A percentile compares a stretch with the other conserved stretches of the same genome.
phyloP scores from a whole-genome alignment of 2,888 invertebrate species.

The Steromphala cineraria region DNA sequence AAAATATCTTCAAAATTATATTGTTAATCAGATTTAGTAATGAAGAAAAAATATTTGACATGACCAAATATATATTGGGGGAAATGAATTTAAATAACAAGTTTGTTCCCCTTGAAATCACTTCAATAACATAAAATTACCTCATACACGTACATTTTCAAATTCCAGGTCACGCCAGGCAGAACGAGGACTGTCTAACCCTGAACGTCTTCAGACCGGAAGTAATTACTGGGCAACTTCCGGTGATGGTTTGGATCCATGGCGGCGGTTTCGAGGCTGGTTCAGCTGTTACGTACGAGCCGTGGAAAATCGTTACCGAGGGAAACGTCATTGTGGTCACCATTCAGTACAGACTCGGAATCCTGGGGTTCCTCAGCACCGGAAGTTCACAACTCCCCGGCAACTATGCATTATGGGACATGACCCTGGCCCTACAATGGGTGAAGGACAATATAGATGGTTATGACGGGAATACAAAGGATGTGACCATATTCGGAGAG shows the following conservation, averaged over 20 bases:
- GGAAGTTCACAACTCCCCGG: slow-evolving; percentile 1
- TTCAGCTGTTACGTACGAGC: neutral
- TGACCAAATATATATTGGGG: too few relatives aligned
- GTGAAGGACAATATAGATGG: slow-evolving; percentile 16
- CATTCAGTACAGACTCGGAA: slow-evolving; percentile 32
- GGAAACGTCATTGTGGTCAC: slow-evolving; percentile 31
- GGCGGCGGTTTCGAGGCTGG: neutral
- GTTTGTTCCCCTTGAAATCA: too few relatives aligned
- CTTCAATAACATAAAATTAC: too few relatives aligned
- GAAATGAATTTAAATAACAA: too few relatives aligned
- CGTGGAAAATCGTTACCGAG: slow-evolving; percentile 30
- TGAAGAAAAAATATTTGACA: too few relatives aligned
- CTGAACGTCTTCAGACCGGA: neutral
- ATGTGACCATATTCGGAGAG: slow-evolving; percentile 18
- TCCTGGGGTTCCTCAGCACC: slow-evolving; percentile 33
- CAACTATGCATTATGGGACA: slow-evolving; percentile 30
- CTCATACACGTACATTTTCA: too few relatives aligned
- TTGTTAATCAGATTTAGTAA: too few relatives aligned
- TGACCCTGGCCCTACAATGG: slow-evolving; percentile 24
- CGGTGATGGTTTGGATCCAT: neutral
- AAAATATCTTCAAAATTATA: too few relatives aligned
- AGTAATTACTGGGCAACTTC: too few relatives aligned
- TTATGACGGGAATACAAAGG: neutral
- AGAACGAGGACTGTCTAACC: neutral
- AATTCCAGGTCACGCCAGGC: neutral